Conservation (phyloP, 2,113 vertebrate genomes). For the Silurus meridionalis region DNA sequence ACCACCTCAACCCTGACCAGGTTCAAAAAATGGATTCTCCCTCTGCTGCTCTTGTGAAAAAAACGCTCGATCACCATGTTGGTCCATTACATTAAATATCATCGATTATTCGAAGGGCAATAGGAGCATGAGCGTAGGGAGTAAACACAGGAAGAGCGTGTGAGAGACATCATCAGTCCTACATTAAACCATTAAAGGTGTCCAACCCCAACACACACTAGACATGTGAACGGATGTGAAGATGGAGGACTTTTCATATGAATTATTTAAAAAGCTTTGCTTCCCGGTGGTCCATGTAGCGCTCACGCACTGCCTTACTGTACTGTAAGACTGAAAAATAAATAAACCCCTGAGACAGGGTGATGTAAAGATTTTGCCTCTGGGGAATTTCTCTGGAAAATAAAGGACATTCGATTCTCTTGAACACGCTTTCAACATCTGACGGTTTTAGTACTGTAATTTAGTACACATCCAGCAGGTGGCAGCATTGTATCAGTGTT, state of each 20-base stretch:
- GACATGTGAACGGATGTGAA: background rate
- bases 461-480: background rate
- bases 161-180: background rate
- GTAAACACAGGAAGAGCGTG: background rate
- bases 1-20: background rate
- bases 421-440: background rate
- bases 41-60: background rate
- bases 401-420: background rate
- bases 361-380: background rate
- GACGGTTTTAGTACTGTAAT: background rate
- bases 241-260: slow-evolving; percentile 50
- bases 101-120: slow-evolving; percentile 48
- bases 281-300: too few relatives aligned
- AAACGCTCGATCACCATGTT: background rate
- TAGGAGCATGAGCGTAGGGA: background rate
- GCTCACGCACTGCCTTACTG: background rate
- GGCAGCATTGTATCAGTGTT: background rate
- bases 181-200: slow-evolving; percentile 30
- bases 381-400: background rate
- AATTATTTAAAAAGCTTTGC: slow-evolving; percentile 55
- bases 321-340: background rate
- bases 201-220: background rate
- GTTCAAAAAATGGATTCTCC: background rate
- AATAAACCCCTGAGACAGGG: background rate
- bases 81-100: background rate